Base-by-base conservation (phyloP, 2,797 vertebrate species). In the Falco concolor region DNA sequence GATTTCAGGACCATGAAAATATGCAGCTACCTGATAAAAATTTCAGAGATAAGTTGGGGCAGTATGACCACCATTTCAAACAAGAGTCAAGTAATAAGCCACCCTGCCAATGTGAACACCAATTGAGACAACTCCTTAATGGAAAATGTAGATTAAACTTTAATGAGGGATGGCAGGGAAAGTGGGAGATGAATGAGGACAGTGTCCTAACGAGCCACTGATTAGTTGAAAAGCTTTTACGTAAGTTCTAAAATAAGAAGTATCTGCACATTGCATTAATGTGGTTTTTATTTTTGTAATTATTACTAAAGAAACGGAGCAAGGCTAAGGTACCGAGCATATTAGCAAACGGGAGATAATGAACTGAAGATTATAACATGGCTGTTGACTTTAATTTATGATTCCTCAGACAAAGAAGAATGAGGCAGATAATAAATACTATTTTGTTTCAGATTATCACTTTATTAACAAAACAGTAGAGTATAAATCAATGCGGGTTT, bases 361-460 rank as follows among this genome's bases (percentile, higher is more conserved):
- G 95, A 98, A 97, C 96, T 97, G 47, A 90, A 81, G 95, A 95
- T 93, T 97, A 94, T 97, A 94, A 93, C 97, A 98, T 97, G 97
- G 86, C 93, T 93, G 84, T 91, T 97, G 96, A 92, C 91, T 96
- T 97, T 96, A 97, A 97, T 98, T 98, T 97, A 97, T 95, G 85
- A 79, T 77, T 81, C 50, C 70, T 96, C 50, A 95, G 93, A 92
- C 97, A 95, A 94, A 97, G 97, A 97, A 91, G 87, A 96, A 97
- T 89, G 96, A 97, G 79, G 59, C 7, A 57, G 77, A 96, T 95
- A 94, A 98, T 97, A 97, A 97, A 98, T 85, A 95, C 97, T 95
- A 90, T 94, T 97, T 97, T 97, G 82, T 95, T 97, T 95, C 67
- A 95, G 90, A 97, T 96, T 95, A 96, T 97, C 90, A 95, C 42